phyloP scores from a whole-genome alignment of 2,888 invertebrate genomes.

The Aricia artaxerxes region DNA sequence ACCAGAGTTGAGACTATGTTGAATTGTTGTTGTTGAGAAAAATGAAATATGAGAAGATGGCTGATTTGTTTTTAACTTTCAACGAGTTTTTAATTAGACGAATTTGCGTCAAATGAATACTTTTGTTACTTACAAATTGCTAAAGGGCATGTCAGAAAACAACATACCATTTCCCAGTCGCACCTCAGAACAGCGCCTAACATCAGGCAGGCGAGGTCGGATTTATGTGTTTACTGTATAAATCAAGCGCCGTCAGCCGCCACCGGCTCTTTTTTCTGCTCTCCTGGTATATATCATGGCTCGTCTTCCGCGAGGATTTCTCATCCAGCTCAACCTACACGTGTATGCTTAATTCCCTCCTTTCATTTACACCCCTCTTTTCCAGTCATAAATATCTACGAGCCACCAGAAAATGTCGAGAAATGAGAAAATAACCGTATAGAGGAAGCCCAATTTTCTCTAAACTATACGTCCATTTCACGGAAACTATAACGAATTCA shows the following conservation, averaged over 20 bases:
- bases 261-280: constrained; percentile 67
- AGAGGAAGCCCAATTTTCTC: neutral
- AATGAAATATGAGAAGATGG: no score
- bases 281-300: constrained; percentile 65
- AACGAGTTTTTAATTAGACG: neutral
- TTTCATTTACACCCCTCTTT: neutral
- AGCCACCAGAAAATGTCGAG: neutral
- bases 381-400: neutral
- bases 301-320: constrained; percentile 55
- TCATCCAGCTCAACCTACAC: constrained; percentile 12
- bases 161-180: neutral
- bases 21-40: no score
- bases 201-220: constrained; percentile 75
- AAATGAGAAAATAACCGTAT: neutral
- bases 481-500: neutral
- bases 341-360: constrained; percentile 4
- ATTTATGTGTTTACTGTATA: constrained; percentile 81
- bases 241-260: constrained; percentile 67
- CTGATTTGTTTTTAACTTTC: neutral
- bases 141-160: neutral
- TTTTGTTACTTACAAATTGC: neutral
- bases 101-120: no score
- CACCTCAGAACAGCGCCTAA: constrained; percentile 27
- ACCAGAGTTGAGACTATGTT: no score
- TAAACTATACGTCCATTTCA: neutral